Evolutionary conservation across 2,113 vertebrate species (phyloP).

Genomic region (Calidris pygmaea): DNA sequence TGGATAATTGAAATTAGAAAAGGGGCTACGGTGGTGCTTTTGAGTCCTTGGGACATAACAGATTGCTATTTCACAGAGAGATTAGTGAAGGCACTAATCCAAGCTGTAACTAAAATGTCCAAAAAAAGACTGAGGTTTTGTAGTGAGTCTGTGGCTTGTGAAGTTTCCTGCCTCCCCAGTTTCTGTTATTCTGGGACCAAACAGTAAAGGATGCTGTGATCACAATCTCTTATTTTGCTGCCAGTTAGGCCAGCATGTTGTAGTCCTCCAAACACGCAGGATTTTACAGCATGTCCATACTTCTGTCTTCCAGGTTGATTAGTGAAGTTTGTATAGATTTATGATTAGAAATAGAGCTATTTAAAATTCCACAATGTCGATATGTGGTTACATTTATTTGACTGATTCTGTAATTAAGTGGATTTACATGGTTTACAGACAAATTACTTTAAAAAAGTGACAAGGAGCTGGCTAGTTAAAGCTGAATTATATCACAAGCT

Average conservation of each 20-base stretch:
- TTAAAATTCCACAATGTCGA: not conserved
- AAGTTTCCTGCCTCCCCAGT: not conserved
- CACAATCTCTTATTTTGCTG: not conserved
- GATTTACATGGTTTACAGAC: not conserved
- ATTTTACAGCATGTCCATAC: not conserved
- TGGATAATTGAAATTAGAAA: not conserved
- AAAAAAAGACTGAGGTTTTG: not conserved
- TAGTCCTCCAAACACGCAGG: not conserved
- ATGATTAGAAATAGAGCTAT: not conserved
- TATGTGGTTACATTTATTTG: not conserved
- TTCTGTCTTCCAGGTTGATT: not conserved
- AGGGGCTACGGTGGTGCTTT: not conserved
- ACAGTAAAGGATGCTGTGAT: not conserved
- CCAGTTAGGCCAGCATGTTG: not conserved
- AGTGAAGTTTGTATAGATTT: not conserved
- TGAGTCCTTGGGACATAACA: not conserved
- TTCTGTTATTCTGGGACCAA: not conserved
- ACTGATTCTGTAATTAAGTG: constrained; percentile 26
- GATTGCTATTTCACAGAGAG: not conserved
- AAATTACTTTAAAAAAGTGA: constrained; percentile 1
- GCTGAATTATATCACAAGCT: not conserved
- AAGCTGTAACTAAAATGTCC: not conserved
- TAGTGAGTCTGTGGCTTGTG: not conserved
- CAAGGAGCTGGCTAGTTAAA: constrained; percentile 4
- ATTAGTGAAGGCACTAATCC: not conserved